Conservation (phyloP, 2,113 vertebrate genomes). For the Nesoenas mayeri region DNA sequence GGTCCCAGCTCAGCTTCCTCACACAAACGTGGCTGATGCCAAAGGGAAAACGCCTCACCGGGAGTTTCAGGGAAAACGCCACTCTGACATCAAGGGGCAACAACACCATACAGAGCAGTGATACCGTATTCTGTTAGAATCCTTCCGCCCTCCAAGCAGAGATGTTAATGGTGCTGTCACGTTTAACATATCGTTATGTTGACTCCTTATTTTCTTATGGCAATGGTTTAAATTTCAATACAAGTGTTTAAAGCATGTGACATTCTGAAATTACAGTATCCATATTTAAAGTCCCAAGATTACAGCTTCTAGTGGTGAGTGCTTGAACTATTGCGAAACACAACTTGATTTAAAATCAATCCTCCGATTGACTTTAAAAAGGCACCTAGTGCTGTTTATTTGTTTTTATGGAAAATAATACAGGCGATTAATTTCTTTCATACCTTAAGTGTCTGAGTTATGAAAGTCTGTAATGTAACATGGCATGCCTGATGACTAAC, state of each 20-base stretch:
- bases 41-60: not conserved
- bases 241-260: constrained; percentile 59
- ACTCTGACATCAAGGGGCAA: not conserved
- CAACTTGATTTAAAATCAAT: constrained; percentile 77
- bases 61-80: not conserved
- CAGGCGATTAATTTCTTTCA: constrained; percentile 56
- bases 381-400: constrained; percentile 40
- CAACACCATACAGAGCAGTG: not conserved
- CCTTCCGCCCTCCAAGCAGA: not conserved
- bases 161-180: constrained; percentile 23
- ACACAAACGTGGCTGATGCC: not conserved
- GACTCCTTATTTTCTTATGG: constrained; percentile 39
- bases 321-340: constrained; percentile 68
- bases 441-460: constrained; percentile 41
- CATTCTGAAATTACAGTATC: constrained; percentile 50
- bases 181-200: constrained; percentile 62
- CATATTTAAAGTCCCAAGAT: constrained; percentile 63
- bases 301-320: constrained; percentile 26
- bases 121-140: not conserved
- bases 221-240: constrained; percentile 62
- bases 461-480: constrained; percentile 41
- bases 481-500: constrained; percentile 49
- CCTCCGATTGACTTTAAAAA: constrained; percentile 44
- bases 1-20: not conserved
- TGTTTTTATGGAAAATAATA: constrained; percentile 57